Conservation (phyloP, 35 echinoderm and acorn worm species). For the Ophiothrix spiculata region DNA sequence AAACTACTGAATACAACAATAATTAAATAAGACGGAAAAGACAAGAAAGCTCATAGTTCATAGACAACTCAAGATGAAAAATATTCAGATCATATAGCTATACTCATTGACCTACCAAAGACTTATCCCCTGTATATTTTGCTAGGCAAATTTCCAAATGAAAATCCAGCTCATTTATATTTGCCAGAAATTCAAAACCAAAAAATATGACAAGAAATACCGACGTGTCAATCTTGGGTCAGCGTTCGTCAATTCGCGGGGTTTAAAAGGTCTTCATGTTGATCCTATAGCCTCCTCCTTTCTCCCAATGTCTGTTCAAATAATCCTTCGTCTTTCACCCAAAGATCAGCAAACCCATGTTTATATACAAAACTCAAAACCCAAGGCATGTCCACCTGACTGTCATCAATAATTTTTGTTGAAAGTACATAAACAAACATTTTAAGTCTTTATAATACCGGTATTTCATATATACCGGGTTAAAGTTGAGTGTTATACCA, state of each 20-base stretch:
- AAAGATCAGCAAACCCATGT: background rate
- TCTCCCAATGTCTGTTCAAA: background rate
- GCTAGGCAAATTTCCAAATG: background rate
- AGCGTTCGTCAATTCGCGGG: background rate
- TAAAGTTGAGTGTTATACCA: background rate
- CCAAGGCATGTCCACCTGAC: background rate
- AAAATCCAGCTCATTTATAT: background rate
- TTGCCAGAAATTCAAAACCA: background rate
- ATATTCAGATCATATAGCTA: background rate
- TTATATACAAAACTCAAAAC: background rate
- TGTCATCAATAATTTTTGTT: slow-evolving; percentile 2
- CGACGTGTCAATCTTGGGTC: background rate
- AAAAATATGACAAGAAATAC: background rate
- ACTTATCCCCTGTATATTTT: background rate
- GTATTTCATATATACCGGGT: slow-evolving; percentile 3
- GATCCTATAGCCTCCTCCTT: background rate
- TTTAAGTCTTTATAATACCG: slow-evolving; percentile 7
- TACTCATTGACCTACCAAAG: background rate
- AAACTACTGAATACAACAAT: no score
- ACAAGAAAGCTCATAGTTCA: background rate
- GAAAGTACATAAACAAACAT: slow-evolving; percentile 5
- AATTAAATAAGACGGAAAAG: no score
- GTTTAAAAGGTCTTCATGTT: background rate
- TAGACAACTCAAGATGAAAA: background rate
- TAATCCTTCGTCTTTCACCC: background rate